Conservation (phyloP, 2,888 invertebrate species). For the Orthosia gracilis region DNA sequence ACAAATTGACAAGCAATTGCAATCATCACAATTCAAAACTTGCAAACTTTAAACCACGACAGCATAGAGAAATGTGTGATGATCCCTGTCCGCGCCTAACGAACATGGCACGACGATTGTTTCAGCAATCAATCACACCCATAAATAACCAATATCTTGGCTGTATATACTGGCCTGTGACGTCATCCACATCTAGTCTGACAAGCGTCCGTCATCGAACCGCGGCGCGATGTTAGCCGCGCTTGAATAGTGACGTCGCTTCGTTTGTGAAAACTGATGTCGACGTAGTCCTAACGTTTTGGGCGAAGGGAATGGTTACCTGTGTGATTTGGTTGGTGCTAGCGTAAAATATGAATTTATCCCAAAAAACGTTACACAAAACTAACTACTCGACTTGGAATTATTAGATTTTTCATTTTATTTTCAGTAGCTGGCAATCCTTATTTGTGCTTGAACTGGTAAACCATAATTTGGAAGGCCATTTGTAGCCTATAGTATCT, state of each 20-base stretch:
- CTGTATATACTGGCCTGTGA: slow-evolving; percentile 58
- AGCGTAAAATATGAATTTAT: background rate
- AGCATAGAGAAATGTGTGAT: slow-evolving; percentile 40
- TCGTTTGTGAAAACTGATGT: slow-evolving; percentile 57
- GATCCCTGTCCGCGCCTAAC: slow-evolving; percentile 39
- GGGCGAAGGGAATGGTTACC: slow-evolving; percentile 29
- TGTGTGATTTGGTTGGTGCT: slow-evolving; percentile 31
- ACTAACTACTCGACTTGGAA: background rate
- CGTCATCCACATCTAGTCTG: slow-evolving; percentile 57
- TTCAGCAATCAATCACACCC: slow-evolving; percentile 66
- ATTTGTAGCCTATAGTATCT: too few relatives aligned
- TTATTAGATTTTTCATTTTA: background rate
- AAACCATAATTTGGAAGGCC: background rate
- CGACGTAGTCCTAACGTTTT: slow-evolving; percentile 42
- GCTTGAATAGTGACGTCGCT: slow-evolving; percentile 54
- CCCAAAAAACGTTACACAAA: background rate
- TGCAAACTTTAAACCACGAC: slow-evolving; percentile 1
- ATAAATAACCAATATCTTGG: slow-evolving; percentile 68
- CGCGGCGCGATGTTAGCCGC: slow-evolving; percentile 45
- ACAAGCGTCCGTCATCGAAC: slow-evolving; percentile 63
- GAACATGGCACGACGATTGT: slow-evolving; percentile 50
- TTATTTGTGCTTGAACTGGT: background rate
- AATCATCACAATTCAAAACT: slow-evolving; percentile 18
- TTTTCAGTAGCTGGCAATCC: background rate
- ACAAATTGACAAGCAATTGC: background rate